A percentile compares a stretch with the other conserved stretches of the same genome.
phyloP scores from a whole-genome alignment of 2,113 vertebrate genomes.

The Aleadryas rufinucha region DNA sequence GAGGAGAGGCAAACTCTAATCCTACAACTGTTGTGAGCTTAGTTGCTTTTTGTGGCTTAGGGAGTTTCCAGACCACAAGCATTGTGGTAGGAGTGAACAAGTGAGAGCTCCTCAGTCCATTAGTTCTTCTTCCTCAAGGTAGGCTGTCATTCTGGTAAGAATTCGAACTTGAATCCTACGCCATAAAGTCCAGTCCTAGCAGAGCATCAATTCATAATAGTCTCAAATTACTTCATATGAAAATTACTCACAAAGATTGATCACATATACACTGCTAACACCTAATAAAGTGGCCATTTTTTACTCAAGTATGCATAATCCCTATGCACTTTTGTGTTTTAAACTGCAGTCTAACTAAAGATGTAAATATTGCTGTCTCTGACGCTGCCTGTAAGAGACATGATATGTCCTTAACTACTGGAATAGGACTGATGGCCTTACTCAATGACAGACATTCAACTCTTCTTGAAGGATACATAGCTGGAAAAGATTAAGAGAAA shows the following conservation, averaged over 20 bases:
- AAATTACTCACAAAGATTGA: neutral
- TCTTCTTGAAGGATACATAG: neutral
- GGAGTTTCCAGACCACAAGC: neutral
- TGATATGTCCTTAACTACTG: neutral
- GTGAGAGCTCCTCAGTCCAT: neutral
- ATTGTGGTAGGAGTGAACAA: neutral
- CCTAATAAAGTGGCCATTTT: neutral
- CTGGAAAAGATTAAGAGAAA: neutral
- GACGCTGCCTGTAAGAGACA: neutral
- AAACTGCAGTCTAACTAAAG: neutral
- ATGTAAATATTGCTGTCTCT: neutral
- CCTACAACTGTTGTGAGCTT: neutral
- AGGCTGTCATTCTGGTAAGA: neutral
- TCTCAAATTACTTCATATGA: neutral
- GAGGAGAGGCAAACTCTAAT: neutral
- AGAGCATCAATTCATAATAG: neutral
- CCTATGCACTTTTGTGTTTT: neutral
- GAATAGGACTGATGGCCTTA: neutral
- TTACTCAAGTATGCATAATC: neutral
- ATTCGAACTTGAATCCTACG: neutral
- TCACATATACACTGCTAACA: neutral
- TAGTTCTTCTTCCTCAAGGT: neutral
- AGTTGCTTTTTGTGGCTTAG: neutral
- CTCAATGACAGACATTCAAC: neutral
- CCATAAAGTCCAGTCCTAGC: neutral